Percentiles rank a stretch among this genome's conserved stretches.
Evolutionary conservation across 1,140 invertebrate genomes (phyloP).

Genomic region (Pseudomyrmex gracilis): DNA sequence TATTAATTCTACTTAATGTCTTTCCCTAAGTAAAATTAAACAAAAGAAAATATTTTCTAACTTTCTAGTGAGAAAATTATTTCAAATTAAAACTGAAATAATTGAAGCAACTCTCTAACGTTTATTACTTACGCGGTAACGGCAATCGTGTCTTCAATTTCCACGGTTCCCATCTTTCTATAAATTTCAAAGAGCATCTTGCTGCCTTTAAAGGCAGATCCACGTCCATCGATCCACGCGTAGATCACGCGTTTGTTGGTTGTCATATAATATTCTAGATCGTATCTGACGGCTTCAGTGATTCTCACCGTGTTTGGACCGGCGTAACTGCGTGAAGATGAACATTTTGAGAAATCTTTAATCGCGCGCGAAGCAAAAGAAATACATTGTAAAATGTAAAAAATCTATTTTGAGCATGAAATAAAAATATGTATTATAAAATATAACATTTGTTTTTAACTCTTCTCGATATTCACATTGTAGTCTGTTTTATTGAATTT

Average conservation of each 20-base stretch:
- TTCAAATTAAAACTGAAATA: neutral
- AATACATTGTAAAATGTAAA: no score
- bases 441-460: neutral
- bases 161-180: slow-evolving; percentile 87
- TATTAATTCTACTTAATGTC: neutral
- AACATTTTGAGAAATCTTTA: neutral
- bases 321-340: slow-evolving; percentile 86
- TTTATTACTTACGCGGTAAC: slow-evolving; percentile 85
- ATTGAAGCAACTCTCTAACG: neutral
- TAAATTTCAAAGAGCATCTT: slow-evolving; percentile 87
- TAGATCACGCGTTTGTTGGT: slow-evolving; percentile 87
- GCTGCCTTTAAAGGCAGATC: slow-evolving; percentile 87
- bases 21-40: no score
- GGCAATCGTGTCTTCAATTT: slow-evolving; percentile 88
- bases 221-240: slow-evolving; percentile 88
- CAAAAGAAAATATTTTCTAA: no score
- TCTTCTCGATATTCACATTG: neutral
- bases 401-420: neutral
- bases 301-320: slow-evolving; percentile 88
- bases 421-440: neutral
- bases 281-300: slow-evolving; percentile 85
- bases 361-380: no score
- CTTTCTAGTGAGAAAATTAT: no score
- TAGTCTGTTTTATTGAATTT: slow-evolving; percentile 7
- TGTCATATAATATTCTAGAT: slow-evolving; percentile 87